A percentile compares a stretch with the other conserved stretches of the same genome.
Evolutionary conservation across 2,797 vertebrate genomes (phyloP).

Genomic region (Masticophis lateralis): DNA sequence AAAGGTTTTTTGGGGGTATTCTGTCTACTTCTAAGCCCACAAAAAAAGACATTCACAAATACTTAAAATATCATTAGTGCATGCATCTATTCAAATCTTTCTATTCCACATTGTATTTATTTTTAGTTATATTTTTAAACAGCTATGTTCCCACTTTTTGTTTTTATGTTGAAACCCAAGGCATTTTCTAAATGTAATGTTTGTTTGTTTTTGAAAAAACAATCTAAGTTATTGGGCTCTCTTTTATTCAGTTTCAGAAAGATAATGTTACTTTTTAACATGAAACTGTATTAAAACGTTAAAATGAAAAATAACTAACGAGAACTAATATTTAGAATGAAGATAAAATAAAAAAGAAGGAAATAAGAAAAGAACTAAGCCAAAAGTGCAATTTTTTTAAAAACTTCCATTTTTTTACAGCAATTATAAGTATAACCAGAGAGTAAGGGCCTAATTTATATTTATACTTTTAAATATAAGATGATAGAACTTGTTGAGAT

Average conservation of each 20-base stretch:
- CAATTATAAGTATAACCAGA: neutral
- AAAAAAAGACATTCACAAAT: constrained; percentile 33
- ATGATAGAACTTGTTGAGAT: neutral
- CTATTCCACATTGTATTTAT: constrained; percentile 42
- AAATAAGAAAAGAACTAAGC: neutral
- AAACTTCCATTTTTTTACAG: neutral
- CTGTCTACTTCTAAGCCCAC: neutral
- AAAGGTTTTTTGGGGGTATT: neutral
- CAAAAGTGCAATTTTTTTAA: neutral
- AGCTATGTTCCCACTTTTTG: neutral
- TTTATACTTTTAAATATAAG: too few relatives aligned
- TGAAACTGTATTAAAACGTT: neutral
- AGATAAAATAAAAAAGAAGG: neutral
- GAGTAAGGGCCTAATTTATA: too few relatives aligned
- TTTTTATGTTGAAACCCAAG: neutral
- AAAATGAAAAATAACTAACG: neutral
- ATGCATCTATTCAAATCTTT: constrained; percentile 39
- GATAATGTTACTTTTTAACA: neutral
- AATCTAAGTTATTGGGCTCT: neutral
- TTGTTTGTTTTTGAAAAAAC: constrained; percentile 7
- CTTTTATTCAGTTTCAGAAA: constrained; percentile 24
- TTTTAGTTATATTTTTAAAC: neutral
- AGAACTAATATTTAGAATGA: neutral
- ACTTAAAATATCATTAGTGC: constrained; percentile 28
- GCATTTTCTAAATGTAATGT: constrained; percentile 45